These are phyloP conservation scores for Mormyrops boulengeri DNA, from an alignment of 2,797 vertebrate species.

Conservation along the genomic window DNA sequence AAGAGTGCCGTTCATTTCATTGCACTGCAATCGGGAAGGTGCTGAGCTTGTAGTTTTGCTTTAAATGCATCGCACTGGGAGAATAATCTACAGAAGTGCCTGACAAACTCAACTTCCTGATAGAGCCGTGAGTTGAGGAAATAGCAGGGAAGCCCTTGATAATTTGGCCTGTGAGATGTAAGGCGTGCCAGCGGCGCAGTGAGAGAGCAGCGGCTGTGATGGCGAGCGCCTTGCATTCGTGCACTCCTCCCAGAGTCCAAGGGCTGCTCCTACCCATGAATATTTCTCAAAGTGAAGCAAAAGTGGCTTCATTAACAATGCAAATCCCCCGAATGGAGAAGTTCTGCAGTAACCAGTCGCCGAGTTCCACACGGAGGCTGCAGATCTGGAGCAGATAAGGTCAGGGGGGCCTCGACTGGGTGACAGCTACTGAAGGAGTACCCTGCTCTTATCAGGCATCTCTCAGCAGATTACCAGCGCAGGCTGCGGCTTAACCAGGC, in stretches of 20 bases:
- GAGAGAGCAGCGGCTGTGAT: background rate
- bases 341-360: background rate
- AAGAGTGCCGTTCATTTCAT: constrained; percentile 28
- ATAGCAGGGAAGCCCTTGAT: background rate
- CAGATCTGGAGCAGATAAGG: constrained; percentile 18
- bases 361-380: background rate
- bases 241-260: background rate
- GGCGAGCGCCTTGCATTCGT: background rate
- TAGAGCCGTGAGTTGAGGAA: constrained; percentile 2
- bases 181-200: background rate
- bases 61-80: constrained; percentile 27
- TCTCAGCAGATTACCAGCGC: background rate
- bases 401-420: background rate
- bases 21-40: constrained; percentile 26
- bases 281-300: background rate
- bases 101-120: background rate
- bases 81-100: constrained; percentile 27
- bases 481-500: background rate
- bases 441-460: background rate
- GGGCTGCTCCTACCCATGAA: background rate
- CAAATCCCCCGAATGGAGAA: background rate
- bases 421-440: background rate
- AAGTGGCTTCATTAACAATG: background rate
- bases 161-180: background rate
- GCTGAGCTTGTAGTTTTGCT: constrained; percentile 22